Conservation (phyloP, 2,113 vertebrate species). For the Microcebus jonahi region DNA sequence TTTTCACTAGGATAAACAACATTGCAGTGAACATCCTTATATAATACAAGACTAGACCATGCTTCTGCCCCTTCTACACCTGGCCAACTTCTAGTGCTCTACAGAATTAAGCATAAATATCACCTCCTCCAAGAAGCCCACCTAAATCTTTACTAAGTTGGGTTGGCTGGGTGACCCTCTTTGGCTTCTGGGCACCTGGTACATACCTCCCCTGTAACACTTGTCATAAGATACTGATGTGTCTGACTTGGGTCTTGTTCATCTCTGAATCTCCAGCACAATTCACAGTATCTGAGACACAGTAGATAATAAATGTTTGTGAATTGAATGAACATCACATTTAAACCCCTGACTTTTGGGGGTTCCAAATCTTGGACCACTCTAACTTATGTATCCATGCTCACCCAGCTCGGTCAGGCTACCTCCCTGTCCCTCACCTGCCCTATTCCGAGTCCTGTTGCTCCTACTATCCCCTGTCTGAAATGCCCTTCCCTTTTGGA, state of each 20-base stretch:
- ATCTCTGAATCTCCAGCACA: not conserved
- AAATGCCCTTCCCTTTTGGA: not conserved
- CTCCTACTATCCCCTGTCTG: rapidly evolving
- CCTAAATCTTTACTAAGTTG: not conserved
- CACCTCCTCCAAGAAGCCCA: not conserved
- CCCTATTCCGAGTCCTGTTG: rapidly evolving
- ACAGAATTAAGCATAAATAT: not conserved
- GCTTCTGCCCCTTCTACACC: not conserved
- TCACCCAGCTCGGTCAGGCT: rapidly evolving
- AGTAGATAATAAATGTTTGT: not conserved
- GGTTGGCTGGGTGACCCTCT: not conserved
- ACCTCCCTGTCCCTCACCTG: rapidly evolving
- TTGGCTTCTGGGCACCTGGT: not conserved
- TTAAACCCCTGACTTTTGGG: not conserved
- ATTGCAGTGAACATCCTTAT: not conserved
- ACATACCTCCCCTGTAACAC: rapidly evolving
- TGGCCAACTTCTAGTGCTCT: not conserved
- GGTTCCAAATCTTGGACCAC: not conserved
- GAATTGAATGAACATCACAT: not conserved
- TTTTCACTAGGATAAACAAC: not conserved
- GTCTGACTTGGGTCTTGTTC: not conserved
- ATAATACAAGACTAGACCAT: no score
- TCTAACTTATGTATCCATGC: rapidly evolving
- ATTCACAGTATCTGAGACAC: not conserved
- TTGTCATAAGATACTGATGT: rapidly evolving